Base-by-base conservation (phyloP, 2,888 invertebrate species). In the Hartigia nigra region DNA sequence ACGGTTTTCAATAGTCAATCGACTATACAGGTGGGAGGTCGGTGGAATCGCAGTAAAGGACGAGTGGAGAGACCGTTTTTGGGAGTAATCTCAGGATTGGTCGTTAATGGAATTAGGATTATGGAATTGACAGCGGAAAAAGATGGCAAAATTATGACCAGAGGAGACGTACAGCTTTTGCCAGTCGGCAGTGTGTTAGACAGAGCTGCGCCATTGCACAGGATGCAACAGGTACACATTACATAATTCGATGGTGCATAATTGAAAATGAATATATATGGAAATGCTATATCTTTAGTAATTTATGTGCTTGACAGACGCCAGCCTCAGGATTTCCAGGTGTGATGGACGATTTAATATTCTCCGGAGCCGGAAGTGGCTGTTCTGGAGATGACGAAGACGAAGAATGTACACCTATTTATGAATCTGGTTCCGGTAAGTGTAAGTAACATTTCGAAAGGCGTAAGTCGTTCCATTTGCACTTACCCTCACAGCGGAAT, bases 1-100 rank as follows among this genome's bases (percentile, higher is more conserved):
- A 95, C 95, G 77, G 96, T 97, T 55, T 98, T 98, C 93, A 98
- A 98, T 92, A 96, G 96, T 88, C 98, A 98, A 94, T 96, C 97
- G 1, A 95, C 95, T 74, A 95, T 98, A 72, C 96, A 97, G 85
- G 95, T 98, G 37, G 98, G 98, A 9, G 98, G 98, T 0, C 95
- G 95, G 89, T 95, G 95, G 92, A 95, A 95, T 81, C 92, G 93
- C 79, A 94, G 95, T 76, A 95, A 95, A 86, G 94, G 94, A 77
- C 92, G 94, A 82, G 95, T 97, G 76, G 95, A 96, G 87, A 93
- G 96, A 70, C 95, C 97, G 2, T 98, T 98, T 92, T 94, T 95
- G 79, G 99, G 98, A 0, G 96, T 97, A 39, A 94, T 98, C 79
- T 96, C 98, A 3, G 99, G 98, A 0, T 93, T 98, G 12, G 98